Conservation (phyloP, 2,888 invertebrate genomes). For the Catocala fraxini region DNA sequence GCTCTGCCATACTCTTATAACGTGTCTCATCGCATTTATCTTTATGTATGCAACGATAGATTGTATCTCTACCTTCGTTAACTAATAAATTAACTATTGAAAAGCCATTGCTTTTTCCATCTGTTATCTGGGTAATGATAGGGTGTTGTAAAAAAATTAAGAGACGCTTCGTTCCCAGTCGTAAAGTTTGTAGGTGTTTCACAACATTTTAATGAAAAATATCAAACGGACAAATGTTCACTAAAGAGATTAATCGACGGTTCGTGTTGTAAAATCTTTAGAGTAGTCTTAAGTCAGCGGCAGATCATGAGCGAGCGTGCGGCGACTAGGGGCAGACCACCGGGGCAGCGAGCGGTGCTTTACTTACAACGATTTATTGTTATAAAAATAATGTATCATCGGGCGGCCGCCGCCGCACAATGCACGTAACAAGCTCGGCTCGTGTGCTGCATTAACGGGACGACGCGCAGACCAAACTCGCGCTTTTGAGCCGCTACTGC, state of each 20-base stretch:
- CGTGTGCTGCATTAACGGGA: constrained; percentile 76
- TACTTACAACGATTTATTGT: constrained; percentile 87
- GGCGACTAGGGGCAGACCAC: constrained; percentile 73
- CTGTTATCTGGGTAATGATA: constrained; percentile 55
- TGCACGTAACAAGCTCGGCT: constrained; percentile 80
- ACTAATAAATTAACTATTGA: constrained; percentile 74
- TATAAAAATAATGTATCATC: constrained; percentile 88
- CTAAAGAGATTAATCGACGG: constrained; percentile 44
- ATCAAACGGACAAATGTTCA: constrained; percentile 32
- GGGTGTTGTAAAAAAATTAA: constrained; percentile 54
- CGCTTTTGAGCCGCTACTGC: constrained; percentile 28
- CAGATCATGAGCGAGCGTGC: constrained; percentile 55
- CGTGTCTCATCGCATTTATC: constrained; percentile 65
- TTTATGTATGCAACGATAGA: constrained; percentile 72
- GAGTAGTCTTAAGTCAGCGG: constrained; percentile 51
- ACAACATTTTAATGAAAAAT: constrained; percentile 28
- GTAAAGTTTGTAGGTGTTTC: constrained; percentile 34
- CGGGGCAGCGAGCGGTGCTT: constrained; percentile 78
- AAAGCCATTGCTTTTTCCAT: constrained; percentile 58
- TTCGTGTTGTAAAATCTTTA: constrained; percentile 40
- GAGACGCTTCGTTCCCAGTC: constrained; percentile 40
- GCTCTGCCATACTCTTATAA: constrained; percentile 57
- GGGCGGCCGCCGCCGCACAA: constrained; percentile 74
- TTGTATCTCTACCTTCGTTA: constrained; percentile 67
- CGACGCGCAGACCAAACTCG: constrained; percentile 56